Evolutionary conservation across 1,140 invertebrate genomes (phyloP), one percentile per base, ranked within the genome.

Genomic region (Micrasema minimum): DNA sequence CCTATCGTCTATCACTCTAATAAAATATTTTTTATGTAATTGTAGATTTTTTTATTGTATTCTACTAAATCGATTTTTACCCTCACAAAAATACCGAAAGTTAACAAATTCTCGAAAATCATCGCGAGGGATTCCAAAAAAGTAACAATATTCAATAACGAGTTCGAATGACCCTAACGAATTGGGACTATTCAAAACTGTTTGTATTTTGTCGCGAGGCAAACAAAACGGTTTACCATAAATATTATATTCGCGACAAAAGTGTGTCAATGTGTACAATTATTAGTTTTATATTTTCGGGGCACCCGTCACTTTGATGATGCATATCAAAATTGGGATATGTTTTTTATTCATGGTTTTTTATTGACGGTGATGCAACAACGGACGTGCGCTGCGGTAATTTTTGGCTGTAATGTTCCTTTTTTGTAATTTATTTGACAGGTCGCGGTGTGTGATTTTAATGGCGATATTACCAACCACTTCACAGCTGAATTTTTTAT

Each of bases 221-320:
- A 16, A 31, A 59, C 55, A 59, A 67, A 69, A 41, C 66, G 53
- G 23, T 69, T 59, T 48, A 48, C 66, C 57, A 73, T 69, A 73
- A 69, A 73, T 73, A 73, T 69, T 64, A 53, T 46, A 66, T 73
- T 69, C 18, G 14, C 23, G 12, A 73, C 59, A 69, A 72, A 72
- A 66, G 66, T 50, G 37, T 45, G 55, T 46, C 53, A n/a, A 57
- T 55, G 51, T 23, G 43, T 38, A 12, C 22, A 23, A 20, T 62
- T 37, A 41, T 59, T 18, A 43, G 37, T 38, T 64, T 64, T 64
- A 64, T 64, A 64, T 65, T 72, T 72, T 68, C 41, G 71, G 57
- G 71, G 48, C 71, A 73, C 71, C 71, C 71, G 71, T 73, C 71
- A 69, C 31, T 43, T 23, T 51, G 50, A 73, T 69, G 71, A 73